Evolutionary conservation across 2,113 vertebrate species (phyloP).

Genomic region (Poecile atricapillus): DNA sequence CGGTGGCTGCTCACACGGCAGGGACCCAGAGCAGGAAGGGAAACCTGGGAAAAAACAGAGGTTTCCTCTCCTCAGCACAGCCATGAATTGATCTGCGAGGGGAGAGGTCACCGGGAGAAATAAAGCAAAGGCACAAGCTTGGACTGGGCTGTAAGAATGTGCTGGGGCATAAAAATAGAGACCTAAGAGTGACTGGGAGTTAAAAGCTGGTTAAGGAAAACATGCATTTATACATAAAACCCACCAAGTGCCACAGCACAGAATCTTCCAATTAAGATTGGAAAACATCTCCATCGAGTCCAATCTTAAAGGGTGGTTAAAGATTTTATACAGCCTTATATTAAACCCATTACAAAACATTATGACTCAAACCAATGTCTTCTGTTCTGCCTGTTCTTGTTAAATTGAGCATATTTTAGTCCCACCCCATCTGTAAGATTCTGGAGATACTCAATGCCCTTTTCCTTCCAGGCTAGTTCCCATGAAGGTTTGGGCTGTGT

Average conservation of each 20-base stretch:
- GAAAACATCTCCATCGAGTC: accelerated
- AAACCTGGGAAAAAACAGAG: neutral
- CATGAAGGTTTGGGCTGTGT: neutral
- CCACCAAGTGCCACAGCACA: neutral
- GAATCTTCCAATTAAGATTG: neutral
- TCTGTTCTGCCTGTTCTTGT: neutral
- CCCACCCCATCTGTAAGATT: neutral
- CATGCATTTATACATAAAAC: neutral
- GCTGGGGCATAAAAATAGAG: neutral
- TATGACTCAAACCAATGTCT: accelerated
- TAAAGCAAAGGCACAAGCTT: neutral
- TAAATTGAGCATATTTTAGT: neutral
- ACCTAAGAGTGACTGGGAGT: neutral
- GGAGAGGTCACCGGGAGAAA: neutral
- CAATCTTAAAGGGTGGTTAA: neutral
- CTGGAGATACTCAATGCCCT: neutral
- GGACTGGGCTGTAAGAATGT: neutral
- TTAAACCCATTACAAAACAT: neutral
- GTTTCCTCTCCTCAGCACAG: neutral
- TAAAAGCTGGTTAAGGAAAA: neutral
- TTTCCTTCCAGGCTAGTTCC: neutral
- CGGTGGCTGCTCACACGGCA: neutral
- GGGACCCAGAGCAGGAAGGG: neutral
- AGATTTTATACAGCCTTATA: neutral
- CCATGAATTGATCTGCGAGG: neutral